Conservation (phyloP, 2,888 invertebrate genomes). For the Epistrophella euchroma region DNA sequence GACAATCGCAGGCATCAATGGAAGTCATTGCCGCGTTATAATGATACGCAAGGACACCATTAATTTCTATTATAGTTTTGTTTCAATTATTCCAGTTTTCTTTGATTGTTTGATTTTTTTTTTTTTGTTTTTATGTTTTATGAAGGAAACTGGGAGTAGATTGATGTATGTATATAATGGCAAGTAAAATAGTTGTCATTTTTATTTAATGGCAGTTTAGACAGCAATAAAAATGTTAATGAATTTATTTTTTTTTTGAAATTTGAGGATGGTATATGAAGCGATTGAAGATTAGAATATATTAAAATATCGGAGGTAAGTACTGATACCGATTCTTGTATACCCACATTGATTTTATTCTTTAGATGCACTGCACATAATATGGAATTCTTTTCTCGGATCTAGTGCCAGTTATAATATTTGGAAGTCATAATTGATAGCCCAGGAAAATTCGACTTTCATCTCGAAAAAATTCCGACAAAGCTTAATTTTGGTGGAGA, state of each 20-base stretch:
- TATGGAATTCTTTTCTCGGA: too few species aligned
- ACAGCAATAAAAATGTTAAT: slow-evolving; percentile 61
- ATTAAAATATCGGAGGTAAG: too few species aligned
- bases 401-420: too few species aligned
- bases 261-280: neutral
- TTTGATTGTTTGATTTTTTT: slow-evolving; percentile 20
- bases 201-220: slow-evolving; percentile 8
- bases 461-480: too few species aligned
- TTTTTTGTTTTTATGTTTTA: slow-evolving; percentile 1
- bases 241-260: slow-evolving; percentile 44
- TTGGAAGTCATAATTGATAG: too few species aligned
- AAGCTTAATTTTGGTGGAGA: too few species aligned
- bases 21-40: slow-evolving; percentile 66
- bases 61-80: slow-evolving; percentile 70
- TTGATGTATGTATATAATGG: slow-evolving; percentile 11
- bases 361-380: too few species aligned
- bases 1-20: slow-evolving; percentile 66
- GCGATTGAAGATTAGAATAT: neutral
- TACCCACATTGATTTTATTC: too few species aligned
- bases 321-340: too few species aligned
- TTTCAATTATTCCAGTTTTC: slow-evolving; percentile 47
- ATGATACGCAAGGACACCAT: slow-evolving; percentile 74
- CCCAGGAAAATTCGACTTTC: too few species aligned
- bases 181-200: slow-evolving; percentile 41
- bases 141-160: neutral